phyloP scores from a whole-genome alignment of 1,140 invertebrate species.

The Oedothorax gibbosus region DNA sequence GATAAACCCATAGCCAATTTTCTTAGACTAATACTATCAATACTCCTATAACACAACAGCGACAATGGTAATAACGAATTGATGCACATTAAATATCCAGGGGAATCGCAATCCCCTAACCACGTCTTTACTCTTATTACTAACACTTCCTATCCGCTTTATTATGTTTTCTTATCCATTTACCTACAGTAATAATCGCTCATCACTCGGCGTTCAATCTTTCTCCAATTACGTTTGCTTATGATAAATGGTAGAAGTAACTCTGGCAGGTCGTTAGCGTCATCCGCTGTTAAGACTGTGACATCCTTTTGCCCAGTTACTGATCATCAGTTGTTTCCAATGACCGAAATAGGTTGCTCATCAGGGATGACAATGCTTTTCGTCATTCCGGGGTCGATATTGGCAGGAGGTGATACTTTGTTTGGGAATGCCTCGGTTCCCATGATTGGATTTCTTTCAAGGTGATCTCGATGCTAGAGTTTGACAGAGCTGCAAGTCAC shows the following conservation, averaged over 20 bases:
- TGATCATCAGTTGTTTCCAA: constrained; percentile 30
- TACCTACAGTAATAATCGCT: constrained; percentile 42
- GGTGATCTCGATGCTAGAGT: not conserved
- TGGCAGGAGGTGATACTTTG: constrained; percentile 9
- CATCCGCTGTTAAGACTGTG: constrained; percentile 25
- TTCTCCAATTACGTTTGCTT: constrained; percentile 49
- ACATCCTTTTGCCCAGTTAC: not conserved
- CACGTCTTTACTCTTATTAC: constrained; percentile 10
- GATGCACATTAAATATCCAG: no score
- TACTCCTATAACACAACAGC: no score
- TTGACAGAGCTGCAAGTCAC: no score
- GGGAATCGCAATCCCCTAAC: no score
- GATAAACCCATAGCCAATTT: no score
- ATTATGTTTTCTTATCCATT: constrained; percentile 41
- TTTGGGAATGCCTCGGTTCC: not conserved
- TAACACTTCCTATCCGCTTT: not conserved
- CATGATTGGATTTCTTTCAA: constrained; percentile 10
- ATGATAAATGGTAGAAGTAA: constrained; percentile 29
- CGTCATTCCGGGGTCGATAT: constrained; percentile 22
- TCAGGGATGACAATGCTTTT: constrained; percentile 37
- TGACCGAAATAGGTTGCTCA: constrained; percentile 32
- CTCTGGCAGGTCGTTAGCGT: constrained; percentile 37
- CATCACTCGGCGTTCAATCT: constrained; percentile 43
- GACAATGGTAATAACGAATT: no score
- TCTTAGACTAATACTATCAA: no score